Evolutionary conservation across 2,888 invertebrate genomes (phyloP), one percentile per base, ranked within the genome.

Genomic region (Seira musarum): DNA sequence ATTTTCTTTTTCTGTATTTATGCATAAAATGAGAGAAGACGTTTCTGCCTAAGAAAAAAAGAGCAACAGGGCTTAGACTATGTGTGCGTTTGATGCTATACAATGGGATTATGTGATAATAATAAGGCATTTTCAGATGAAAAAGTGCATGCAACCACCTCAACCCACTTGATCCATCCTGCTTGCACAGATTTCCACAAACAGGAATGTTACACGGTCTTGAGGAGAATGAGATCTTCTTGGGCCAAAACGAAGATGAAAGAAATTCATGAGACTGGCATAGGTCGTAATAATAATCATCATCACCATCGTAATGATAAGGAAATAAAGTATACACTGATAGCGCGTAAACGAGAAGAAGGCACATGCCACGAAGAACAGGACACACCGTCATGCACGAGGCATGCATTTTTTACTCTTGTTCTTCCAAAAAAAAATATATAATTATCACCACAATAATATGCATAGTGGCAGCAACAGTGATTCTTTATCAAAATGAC

Each of bases 81-180:
- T 17, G 19, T 21, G 21, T 17, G 30, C 8, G 30, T 8, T 30
- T 30, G 30, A 30, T 30, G 30, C 30, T 30, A 30, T 8, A 30
- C 30, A 30, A 30, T 30, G 30, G 30, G 30, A 30, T 30, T 17
- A 53, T 60, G 22, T 15, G 60, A 13, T n/a, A 60, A 60, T 60
- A 60, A 60, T 60, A 60, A 60, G 60, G 60, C 60, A 60, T 60
- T 60, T 60, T 60, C 6, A 15, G 15, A 60, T 2, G 46, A 19
- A 67, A 46, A 67, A 46, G 46, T 71, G 57, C 73, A 73, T 53
- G 53, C 57, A 65, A 64, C 66, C 66, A 73, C 66, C 65, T 73
- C 66, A 65, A 53, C 73, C 66, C 73, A 73, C 79, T 68, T 72
- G 46, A 67, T 72, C 78, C 46, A 2, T 21, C 35, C 2, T 30